These are phyloP conservation scores for Gasterosteus aculeatus DNA, from an alignment of 2,113 vertebrate species.

Conservation along the genomic window DNA sequence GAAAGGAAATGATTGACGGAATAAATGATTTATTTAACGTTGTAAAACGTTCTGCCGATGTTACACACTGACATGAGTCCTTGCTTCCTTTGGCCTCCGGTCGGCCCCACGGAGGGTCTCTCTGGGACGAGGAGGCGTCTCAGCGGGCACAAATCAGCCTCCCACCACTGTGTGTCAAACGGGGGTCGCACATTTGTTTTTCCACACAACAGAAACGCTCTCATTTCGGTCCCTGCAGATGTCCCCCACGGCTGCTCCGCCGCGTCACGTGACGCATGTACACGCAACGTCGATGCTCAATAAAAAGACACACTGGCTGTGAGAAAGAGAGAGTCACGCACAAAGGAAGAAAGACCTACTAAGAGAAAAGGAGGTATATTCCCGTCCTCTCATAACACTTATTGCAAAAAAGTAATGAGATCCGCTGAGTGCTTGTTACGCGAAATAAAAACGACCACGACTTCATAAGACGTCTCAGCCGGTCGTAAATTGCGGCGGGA, in stretches of 20 bases:
- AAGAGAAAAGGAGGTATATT: not conserved
- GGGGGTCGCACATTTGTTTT: not conserved
- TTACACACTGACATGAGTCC: not conserved
- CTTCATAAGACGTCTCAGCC: not conserved
- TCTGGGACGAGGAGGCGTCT: not conserved
- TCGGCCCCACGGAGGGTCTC: too few relatives aligned
- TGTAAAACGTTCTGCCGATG: not conserved
- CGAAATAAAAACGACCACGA: not conserved
- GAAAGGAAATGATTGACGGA: not conserved
- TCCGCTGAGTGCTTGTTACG: not conserved
- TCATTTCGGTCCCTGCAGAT: not conserved
- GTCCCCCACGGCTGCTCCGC: not conserved
- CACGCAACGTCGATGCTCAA: not conserved
- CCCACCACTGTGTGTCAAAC: not conserved
- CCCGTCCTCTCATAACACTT: not conserved
- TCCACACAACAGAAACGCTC: not conserved
- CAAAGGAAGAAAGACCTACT: not conserved
- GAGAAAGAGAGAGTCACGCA: too few relatives aligned
- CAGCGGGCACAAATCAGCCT: not conserved
- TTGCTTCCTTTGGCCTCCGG: too few relatives aligned
- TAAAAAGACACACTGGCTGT: not conserved
- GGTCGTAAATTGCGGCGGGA: conserved; percentile 54
- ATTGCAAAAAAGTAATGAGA: not conserved
- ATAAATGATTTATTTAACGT: not conserved
- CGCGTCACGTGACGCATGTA: not conserved